Evolutionary conservation across 2,113 vertebrate genomes (phyloP).

Genomic region (Cinclus mexicanus): DNA sequence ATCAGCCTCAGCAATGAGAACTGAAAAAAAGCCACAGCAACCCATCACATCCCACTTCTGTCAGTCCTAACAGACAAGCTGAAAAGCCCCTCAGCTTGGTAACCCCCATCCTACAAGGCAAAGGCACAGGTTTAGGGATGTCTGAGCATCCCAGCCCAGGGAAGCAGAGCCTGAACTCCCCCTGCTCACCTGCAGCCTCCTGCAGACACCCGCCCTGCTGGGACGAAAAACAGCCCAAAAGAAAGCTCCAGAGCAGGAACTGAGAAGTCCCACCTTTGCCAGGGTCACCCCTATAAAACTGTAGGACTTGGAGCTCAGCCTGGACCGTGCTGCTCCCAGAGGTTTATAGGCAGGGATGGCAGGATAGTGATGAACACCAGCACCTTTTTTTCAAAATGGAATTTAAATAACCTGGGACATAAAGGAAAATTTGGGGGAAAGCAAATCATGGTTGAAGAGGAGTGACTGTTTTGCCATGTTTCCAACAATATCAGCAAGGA

Average conservation of each 20-base stretch:
- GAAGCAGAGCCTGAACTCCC: neutral
- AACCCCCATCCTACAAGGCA: neutral
- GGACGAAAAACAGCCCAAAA: neutral
- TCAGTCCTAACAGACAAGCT: fast-evolving
- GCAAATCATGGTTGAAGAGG: neutral
- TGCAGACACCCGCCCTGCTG: neutral
- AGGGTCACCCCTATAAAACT: too few relatives aligned
- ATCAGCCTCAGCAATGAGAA: neutral
- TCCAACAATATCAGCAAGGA: neutral
- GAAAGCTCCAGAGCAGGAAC: neutral
- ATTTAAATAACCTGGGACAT: neutral
- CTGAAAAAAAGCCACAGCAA: neutral
- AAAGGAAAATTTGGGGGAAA: neutral
- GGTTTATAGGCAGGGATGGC: neutral
- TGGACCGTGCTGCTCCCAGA: neutral
- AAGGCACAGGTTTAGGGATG: neutral
- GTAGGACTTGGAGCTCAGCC: neutral
- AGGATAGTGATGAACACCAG: neutral
- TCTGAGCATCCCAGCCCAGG: neutral
- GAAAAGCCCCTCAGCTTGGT: neutral
- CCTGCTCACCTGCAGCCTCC: neutral
- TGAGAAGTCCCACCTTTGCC: neutral
- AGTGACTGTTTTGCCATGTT: neutral
- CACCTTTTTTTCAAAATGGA: neutral
- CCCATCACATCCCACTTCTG: neutral